Conservation (phyloP, 2,888 invertebrate species). For the Sipha maydis region DNA sequence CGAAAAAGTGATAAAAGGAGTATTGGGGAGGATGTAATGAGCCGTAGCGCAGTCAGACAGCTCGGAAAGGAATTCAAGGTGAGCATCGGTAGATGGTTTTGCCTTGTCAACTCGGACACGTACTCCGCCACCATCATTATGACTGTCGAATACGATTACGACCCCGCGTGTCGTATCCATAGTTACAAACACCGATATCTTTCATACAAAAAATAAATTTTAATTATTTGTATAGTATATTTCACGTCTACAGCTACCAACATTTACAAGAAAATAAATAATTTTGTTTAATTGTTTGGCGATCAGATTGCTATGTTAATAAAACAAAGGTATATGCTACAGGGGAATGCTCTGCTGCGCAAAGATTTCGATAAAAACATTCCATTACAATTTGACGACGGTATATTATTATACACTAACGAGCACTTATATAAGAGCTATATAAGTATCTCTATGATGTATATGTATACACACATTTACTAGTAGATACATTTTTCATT, state of each 20-base stretch:
- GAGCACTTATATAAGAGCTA: neutral
- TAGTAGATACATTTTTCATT: too few species aligned
- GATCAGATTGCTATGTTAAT: neutral
- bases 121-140: conserved; percentile 14
- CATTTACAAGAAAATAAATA: conserved; percentile 1
- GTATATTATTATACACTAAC: neutral
- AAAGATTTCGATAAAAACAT: neutral
- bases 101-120: conserved; percentile 40
- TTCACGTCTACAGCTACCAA: neutral
- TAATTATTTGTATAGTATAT: conserved; percentile 10
- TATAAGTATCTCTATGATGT: neutral
- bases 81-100: conserved; percentile 10
- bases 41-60: neutral
- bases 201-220: neutral
- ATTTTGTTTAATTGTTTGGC: neutral
- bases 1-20: neutral
- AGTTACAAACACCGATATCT: conserved; percentile 1
- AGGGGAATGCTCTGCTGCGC: neutral
- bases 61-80: conserved; percentile 32
- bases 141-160: conserved; percentile 14
- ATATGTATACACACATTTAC: neutral
- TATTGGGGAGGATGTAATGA: conserved; percentile 7
- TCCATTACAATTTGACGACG: neutral
- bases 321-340: neutral
- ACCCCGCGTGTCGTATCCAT: conserved; percentile 31